Evolutionary conservation across 1,140 invertebrate species (phyloP).

Genomic region (Adoxophyes honmai): DNA sequence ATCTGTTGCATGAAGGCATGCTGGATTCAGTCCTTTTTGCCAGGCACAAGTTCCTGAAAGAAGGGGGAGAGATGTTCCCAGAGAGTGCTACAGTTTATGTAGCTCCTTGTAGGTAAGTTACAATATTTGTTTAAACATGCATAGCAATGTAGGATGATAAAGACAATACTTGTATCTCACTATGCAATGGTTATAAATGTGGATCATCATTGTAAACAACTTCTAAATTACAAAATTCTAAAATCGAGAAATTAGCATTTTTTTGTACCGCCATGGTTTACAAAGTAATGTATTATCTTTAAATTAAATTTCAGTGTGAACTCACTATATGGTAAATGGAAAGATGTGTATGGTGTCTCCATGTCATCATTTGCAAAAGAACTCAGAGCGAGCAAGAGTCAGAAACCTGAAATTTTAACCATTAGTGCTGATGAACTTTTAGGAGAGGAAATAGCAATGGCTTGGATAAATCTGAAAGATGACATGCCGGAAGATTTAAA

Average conservation of each 20-base stretch:
- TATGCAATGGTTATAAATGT: no score
- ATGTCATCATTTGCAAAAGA: constrained; percentile 76
- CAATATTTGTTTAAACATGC: not conserved
- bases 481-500: constrained; percentile 74
- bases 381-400: constrained; percentile 71
- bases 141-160: not conserved
- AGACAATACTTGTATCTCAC: no score
- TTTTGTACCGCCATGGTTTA: no score
- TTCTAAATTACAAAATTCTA: no score
- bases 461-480: constrained; percentile 79
- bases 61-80: constrained; percentile 84
- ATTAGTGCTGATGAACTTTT: constrained; percentile 74
- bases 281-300: no score
- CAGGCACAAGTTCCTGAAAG: constrained; percentile 93
- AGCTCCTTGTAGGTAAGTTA: constrained; percentile 81
- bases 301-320: constrained; percentile 74
- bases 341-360: constrained; percentile 77
- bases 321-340: constrained; percentile 80
- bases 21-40: constrained; percentile 94
- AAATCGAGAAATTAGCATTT: no score
- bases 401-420: constrained; percentile 77
- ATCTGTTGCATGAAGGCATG: constrained; percentile 98
- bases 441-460: constrained; percentile 74
- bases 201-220: no score
- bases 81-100: constrained; percentile 80